phyloP scores from a whole-genome alignment of 2,888 invertebrate species.

The Troides aeacus region DNA sequence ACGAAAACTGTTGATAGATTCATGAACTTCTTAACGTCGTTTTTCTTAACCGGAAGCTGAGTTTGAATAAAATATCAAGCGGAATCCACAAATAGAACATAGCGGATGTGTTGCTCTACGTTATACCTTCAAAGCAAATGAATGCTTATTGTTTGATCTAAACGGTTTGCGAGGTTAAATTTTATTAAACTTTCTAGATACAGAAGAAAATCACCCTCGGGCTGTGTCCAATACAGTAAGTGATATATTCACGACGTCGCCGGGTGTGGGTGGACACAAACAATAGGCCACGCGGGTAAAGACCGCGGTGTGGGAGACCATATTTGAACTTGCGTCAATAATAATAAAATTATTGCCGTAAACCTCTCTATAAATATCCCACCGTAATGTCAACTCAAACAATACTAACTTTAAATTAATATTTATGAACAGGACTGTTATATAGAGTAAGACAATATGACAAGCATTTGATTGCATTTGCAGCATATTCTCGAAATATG shows the following conservation, averaged over 20 bases:
- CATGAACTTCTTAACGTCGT: too few relatives aligned
- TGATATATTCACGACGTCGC: conserved; percentile 29
- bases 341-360: conserved; percentile 31
- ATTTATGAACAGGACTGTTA: conserved; percentile 13
- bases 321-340: conserved; percentile 31
- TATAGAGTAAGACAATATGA: background rate
- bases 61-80: background rate
- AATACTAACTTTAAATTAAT: conserved; percentile 27
- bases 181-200: conserved; percentile 26
- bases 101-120: conserved; percentile 5
- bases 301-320: conserved; percentile 31
- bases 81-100: background rate
- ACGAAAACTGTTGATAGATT: too few relatives aligned
- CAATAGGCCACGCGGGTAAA: conserved; percentile 30
- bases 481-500: too few relatives aligned
- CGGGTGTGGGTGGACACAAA: conserved; percentile 30
- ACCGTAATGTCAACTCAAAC: conserved; percentile 30
- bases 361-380: conserved; percentile 30
- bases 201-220: conserved; percentile 28
- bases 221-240: conserved; percentile 28
- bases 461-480: background rate
- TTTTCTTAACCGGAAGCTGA: too few relatives aligned
- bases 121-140: background rate
- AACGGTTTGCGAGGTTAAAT: conserved; percentile 22
- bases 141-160: conserved; percentile 20